Conservation (phyloP, 2,888 invertebrate genomes). For the Conops quadrifasciatus region DNA sequence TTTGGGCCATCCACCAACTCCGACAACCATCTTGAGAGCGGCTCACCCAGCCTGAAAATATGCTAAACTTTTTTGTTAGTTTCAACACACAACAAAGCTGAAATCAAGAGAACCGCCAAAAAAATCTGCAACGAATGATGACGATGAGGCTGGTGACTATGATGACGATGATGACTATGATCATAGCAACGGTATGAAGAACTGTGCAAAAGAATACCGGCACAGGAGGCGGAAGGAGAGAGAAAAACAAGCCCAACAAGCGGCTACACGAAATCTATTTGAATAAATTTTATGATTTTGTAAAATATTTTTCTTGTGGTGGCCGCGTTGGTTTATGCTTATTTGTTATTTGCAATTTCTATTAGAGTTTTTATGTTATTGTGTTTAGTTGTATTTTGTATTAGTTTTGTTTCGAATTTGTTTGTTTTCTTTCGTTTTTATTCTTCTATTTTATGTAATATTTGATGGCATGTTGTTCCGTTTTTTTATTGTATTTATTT, state of each 20-base stretch:
- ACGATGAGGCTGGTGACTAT: too few relatives aligned
- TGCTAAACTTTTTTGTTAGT: not conserved
- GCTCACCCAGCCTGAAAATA: slow-evolving; percentile 25
- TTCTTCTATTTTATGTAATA: not conserved
- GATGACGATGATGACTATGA: too few relatives aligned
- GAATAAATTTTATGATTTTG: slow-evolving; percentile 25
- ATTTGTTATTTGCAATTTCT: not conserved
- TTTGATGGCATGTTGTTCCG: too few relatives aligned
- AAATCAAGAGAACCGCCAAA: slow-evolving; percentile 32
- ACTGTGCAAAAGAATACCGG: not conserved
- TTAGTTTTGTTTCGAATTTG: not conserved
- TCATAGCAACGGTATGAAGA: too few relatives aligned
- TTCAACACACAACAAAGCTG: slow-evolving; percentile 22
- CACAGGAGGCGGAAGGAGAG: not conserved
- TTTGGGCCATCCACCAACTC: not conserved
- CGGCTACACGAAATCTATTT: slow-evolving; percentile 19
- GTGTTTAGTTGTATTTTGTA: not conserved
- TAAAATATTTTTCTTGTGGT: slow-evolving; percentile 14
- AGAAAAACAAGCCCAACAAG: not conserved
- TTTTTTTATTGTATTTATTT: not conserved
- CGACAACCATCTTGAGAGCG: not conserved
- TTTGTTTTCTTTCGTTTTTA: not conserved
- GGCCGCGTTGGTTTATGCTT: not conserved
- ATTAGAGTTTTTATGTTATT: not conserved
- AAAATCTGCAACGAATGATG: slow-evolving; percentile 26